A percentile compares a stretch with the other conserved stretches of the same genome.
Evolutionary conservation across 2,888 invertebrate genomes (phyloP).

Genomic region (Acronicta psi): DNA sequence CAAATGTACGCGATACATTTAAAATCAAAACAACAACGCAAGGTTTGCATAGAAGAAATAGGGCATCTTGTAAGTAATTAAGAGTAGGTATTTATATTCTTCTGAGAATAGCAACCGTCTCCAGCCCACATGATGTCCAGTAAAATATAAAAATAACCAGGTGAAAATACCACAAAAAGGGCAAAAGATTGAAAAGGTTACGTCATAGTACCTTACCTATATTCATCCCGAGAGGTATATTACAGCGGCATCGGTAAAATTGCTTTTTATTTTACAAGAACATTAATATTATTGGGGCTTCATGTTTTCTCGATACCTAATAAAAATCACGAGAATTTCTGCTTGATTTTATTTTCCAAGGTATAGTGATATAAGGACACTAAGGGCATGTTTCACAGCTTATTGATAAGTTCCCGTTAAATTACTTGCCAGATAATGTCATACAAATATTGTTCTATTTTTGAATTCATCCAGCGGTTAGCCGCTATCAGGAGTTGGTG

Average conservation of each 20-base stretch:
- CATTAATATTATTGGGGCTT: conserved; percentile 7
- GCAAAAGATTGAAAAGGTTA: conserved; percentile 42
- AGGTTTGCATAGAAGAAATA: neutral
- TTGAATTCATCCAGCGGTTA: no score
- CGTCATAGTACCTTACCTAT: conserved; percentile 40
- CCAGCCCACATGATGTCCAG: conserved; percentile 6
- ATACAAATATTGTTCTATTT: no score
- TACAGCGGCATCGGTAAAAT: conserved; percentile 18
- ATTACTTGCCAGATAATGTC: no score
- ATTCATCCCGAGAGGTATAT: conserved; percentile 43
- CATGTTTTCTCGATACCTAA: no score
- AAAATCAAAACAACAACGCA: no score
- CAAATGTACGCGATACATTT: no score
- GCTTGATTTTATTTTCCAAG: no score
- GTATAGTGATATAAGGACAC: no score
- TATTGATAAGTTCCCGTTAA: no score
- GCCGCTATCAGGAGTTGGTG: no score
- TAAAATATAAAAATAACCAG: conserved; percentile 48
- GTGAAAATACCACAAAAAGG: conserved; percentile 52
- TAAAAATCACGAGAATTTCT: no score
- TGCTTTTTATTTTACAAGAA: conserved; percentile 32
- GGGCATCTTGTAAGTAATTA: neutral
- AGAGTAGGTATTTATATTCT: neutral
- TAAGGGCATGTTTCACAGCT: no score
- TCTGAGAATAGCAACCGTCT: conserved; percentile 2